A percentile compares a stretch with the other conserved stretches of the same genome.
Evolutionary conservation across 2,797 vertebrate species (phyloP).

Genomic region (Melanogrammus aeglefinus): DNA sequence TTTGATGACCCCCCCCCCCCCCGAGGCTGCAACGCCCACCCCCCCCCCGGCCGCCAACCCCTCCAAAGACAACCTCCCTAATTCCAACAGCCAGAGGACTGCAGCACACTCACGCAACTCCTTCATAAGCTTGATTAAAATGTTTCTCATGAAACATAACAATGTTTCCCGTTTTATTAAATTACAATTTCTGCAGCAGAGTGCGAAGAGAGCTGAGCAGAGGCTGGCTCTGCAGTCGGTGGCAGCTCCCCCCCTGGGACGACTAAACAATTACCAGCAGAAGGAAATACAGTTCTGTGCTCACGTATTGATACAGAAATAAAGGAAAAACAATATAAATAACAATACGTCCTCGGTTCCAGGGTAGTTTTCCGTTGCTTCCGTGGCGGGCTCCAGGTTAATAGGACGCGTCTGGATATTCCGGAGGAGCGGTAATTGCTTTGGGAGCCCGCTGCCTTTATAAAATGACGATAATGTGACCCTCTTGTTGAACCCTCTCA

Average conservation of each 20-base stretch:
- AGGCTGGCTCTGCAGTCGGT: no score
- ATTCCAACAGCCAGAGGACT: conserved; percentile 11
- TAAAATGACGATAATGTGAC: neutral
- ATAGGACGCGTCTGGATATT: neutral
- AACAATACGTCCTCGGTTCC: neutral
- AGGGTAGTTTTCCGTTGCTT: neutral
- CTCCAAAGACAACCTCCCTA: neutral
- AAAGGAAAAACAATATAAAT: neutral
- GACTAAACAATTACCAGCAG: conserved; percentile 20
- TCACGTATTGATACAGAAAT: conserved; percentile 10
- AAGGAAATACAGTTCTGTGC: conserved; percentile 14
- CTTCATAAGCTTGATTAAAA: neutral
- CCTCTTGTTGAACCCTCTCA: neutral
- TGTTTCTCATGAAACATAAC: neutral
- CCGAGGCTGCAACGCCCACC: no score
- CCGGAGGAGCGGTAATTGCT: neutral
- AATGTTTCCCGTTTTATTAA: neutral
- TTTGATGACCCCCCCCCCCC: no score
- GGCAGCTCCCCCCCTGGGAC: neutral
- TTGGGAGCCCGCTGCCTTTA: neutral
- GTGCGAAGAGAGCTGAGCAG: neutral
- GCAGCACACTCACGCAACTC: neutral
- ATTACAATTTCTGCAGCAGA: neutral
- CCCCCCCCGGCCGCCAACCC: conserved; percentile 13
- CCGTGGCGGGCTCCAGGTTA: neutral